Base-by-base conservation (phyloP, 2,888 invertebrate genomes). In the Eurois occulta region DNA sequence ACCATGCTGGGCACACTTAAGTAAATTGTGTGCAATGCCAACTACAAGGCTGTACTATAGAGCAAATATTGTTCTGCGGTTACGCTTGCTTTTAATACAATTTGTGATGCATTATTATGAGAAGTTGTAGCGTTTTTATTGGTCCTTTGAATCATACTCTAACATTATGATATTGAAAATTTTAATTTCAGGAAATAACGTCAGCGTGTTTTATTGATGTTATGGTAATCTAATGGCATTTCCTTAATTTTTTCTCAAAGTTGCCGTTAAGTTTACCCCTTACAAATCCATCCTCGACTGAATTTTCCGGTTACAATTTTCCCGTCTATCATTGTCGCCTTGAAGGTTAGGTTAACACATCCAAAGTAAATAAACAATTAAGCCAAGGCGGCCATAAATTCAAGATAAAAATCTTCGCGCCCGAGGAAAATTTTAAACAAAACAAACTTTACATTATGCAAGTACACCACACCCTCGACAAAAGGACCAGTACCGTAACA, bases 341-440 rank as follows among this genome's bases (percentile, higher is more conserved):
- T 80, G 77, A 76, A 77, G 64, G n/a, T 64, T 67, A 77, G 64
- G 77, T 77, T 78, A 81, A 28, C 76, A 79, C 71, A 65, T 68
- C 43, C 43, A 72, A 73, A 79, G 32, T 71, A 86, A 82, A 84
- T 78, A 88, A 85, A 84, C 77, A 87, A 85, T 87, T 89, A 85
- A 83, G 65, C 82, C 89, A 90, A 91, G 91, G 90, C 35, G 32
- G 69, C 70, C 75, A 88, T 88, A 88, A 90, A 89, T 86, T 82
- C 75, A 70, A 79, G 91, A 91, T 92, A 90, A 88, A 73, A 74
- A 86, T 90, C 90, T 89, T 87, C 74, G 32, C 70, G 84, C 78
- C 83, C 80, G 83, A 84, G 89, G 91, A 91, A 91, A 91, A 91
- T 89, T 90, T 89, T 88, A 86, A 89, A 89, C 87, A 89, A 88